These are phyloP conservation scores for Manduca sexta DNA, from an alignment of 1,140 invertebrate species.

Conservation along the genomic window DNA sequence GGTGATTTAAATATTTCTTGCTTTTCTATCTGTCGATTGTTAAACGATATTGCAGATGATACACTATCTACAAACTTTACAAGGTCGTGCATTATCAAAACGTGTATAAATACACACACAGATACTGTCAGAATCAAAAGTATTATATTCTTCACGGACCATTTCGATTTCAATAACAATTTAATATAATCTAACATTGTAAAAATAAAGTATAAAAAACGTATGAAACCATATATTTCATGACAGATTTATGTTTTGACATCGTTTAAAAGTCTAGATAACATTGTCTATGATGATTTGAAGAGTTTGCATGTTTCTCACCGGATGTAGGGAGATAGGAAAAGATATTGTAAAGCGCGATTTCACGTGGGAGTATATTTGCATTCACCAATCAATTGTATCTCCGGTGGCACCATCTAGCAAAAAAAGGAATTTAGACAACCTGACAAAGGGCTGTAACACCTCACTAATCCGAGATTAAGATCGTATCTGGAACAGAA, in stretches of 20 bases:
- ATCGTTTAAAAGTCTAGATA: not conserved
- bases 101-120: constrained; percentile 8
- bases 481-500: constrained; percentile 54
- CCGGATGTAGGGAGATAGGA: constrained; percentile 43
- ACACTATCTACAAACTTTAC: constrained; percentile 4
- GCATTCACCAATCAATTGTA: constrained; percentile 36
- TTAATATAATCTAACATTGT: constrained; percentile 3
- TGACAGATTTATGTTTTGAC: no score
- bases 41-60: constrained; percentile 5
- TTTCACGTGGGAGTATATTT: constrained; percentile 44
- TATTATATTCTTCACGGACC: constrained; percentile 7
- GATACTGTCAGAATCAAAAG: constrained; percentile 9
- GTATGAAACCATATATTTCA: no score
- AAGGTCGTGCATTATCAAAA: constrained; percentile 10
- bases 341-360: constrained; percentile 29
- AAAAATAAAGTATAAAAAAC: no score
- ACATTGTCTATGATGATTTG: not conserved
- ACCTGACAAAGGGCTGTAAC: constrained; percentile 43
- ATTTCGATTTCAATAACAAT: constrained; percentile 7
- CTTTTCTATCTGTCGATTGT: not conserved
- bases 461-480: constrained; percentile 58
- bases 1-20: not conserved
- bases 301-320: constrained; percentile 9
- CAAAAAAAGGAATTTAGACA: constrained; percentile 31
- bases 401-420: constrained; percentile 42